phyloP scores from a whole-genome alignment of 1,140 invertebrate genomes.

The Carposina sasakii region DNA sequence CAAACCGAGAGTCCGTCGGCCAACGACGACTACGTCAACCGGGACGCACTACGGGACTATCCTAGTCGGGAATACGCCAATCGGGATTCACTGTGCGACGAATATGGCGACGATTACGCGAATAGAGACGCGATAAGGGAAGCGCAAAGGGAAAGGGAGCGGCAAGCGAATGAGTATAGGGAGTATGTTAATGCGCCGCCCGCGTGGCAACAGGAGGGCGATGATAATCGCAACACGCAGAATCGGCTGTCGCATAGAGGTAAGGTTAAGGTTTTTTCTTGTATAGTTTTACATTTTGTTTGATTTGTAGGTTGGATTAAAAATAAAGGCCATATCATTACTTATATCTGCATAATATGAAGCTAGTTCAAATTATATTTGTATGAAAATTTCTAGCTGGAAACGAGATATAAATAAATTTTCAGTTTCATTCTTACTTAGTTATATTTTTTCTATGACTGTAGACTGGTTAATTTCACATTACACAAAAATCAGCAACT shows the following conservation, averaged over 20 bases:
- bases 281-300: no score
- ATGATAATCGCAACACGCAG: conserved; percentile 70
- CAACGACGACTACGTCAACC: conserved; percentile 69
- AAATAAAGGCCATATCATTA: no score
- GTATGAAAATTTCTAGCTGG: no score
- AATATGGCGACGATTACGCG: conserved; percentile 68
- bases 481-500: no score
- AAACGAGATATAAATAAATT: no score
- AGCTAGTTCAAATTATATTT: no score
- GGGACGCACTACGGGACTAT: conserved; percentile 60
- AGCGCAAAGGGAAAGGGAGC: conserved; percentile 59
- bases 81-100: conserved; percentile 63
- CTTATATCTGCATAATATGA: no score
- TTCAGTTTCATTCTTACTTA: no score
- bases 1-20: conserved; percentile 61
- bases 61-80: conserved; percentile 71
- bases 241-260: conserved; percentile 49
- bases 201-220: conserved; percentile 46
- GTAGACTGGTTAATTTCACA: no score
- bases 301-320: no score
- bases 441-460: no score
- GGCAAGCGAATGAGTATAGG: conserved; percentile 51
- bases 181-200: conserved; percentile 67
- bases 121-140: conserved; percentile 67
- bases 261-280: conserved; percentile 20